Conservation (phyloP, 2,888 invertebrate species). For the Drosophila yooni region DNA sequence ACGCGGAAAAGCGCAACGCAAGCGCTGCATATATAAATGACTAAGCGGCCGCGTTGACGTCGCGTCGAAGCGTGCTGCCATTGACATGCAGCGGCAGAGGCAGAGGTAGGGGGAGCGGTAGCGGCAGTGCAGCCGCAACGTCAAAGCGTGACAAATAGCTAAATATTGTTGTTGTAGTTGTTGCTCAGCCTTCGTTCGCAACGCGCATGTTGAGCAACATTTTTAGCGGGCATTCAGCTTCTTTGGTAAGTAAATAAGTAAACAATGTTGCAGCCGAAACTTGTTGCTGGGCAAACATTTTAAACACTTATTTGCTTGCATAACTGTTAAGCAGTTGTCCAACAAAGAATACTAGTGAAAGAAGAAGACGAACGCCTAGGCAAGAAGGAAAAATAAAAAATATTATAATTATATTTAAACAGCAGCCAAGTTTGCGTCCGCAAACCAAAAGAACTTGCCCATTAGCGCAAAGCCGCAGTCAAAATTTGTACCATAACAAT, state of each 20-base stretch:
- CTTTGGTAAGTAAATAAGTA: conserved; percentile 20
- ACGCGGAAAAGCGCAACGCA: conserved; percentile 63
- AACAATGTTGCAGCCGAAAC: conserved; percentile 43
- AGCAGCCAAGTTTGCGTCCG: conserved; percentile 37
- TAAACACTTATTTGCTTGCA: conserved; percentile 42
- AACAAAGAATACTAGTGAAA: conserved; percentile 21
- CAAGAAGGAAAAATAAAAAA: conserved; percentile 12
- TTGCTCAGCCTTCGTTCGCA: conserved; percentile 27
- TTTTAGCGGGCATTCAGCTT: conserved; percentile 22
- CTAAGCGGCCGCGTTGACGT: conserved; percentile 45
- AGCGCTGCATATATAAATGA: conserved; percentile 49
- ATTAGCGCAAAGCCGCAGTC: conserved; percentile 56
- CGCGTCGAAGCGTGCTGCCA: conserved; percentile 56
- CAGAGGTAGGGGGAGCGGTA: conserved; percentile 25
- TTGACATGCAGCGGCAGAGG: conserved; percentile 20
- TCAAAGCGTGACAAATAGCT: conserved; percentile 76
- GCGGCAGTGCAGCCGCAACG: conserved; percentile 35
- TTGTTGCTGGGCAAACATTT: conserved; percentile 56
- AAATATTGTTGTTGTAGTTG: conserved; percentile 35
- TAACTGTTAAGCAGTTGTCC: conserved; percentile 46
- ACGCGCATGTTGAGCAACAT: conserved; percentile 54
- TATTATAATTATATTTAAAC: conserved; percentile 56
- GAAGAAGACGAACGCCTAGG: conserved; percentile 13
- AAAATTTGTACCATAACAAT: conserved; percentile 35
- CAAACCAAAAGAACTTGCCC: conserved; percentile 47